phyloP scores from a whole-genome alignment of 2,113 vertebrate genomes.

The Montifringilla adamsi region DNA sequence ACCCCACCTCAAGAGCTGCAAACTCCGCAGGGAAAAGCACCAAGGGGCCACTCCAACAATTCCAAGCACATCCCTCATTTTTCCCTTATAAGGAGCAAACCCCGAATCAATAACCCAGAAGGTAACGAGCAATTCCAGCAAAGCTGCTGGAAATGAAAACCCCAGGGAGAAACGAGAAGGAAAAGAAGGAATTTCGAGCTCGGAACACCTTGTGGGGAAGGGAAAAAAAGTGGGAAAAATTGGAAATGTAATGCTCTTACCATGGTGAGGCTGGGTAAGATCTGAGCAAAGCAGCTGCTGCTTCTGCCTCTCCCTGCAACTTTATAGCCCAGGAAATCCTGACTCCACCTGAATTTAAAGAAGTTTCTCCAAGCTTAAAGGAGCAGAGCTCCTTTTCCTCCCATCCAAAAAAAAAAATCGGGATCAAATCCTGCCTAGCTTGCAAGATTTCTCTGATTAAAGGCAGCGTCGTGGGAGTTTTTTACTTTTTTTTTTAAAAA shows the following conservation, averaged over 20 bases:
- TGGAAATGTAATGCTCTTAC: not conserved
- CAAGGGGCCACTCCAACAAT: not conserved
- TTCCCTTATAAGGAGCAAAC: conserved; percentile 62
- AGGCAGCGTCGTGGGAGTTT: rapidly evolving
- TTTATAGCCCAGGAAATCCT: conserved; percentile 60
- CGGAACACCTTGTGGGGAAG: rapidly evolving
- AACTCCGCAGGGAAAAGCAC: not conserved
- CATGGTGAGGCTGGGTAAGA: conserved; percentile 8
- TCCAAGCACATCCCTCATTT: not conserved
- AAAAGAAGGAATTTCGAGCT: not conserved
- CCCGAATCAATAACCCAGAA: not conserved
- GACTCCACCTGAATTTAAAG: conserved; percentile 58
- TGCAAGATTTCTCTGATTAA: rapidly evolving
- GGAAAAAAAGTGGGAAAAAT: not conserved
- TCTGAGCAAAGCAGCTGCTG: conserved; percentile 29
- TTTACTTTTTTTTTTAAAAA: too few species aligned
- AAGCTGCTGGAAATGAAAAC: not conserved
- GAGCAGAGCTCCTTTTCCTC: conserved; percentile 37
- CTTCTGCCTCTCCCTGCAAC: conserved; percentile 29
- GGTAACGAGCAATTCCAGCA: not conserved
- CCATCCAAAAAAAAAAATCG: not conserved
- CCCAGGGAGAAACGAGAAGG: not conserved
- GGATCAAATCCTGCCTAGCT: rapidly evolving
- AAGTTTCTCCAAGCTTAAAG: conserved; percentile 47
- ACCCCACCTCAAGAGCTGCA: not conserved